Base-by-base conservation (phyloP, 1,140 invertebrate genomes). In the Plutomurus gul region DNA sequence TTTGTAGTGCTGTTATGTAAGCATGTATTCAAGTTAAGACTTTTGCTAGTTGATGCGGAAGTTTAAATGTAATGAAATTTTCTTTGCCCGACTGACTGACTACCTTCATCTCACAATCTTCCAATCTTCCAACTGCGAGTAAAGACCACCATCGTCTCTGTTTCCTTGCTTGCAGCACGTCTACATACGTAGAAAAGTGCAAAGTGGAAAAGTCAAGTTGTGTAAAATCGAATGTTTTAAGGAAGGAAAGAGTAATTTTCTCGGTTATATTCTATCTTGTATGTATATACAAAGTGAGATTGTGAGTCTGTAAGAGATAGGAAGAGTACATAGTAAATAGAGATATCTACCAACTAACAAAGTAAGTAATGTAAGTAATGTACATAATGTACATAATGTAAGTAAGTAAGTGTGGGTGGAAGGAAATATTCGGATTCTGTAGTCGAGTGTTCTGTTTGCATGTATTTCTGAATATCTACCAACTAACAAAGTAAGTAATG, bases 391-490 rank as follows among this genome's bases (percentile, higher is more conserved):
- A 65, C 56, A 65, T 47, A 18, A 47, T 22, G 47, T 51, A 7
- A 11, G 47, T 51, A 3, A 51, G 47, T 18, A n/a, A 72, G 70
- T 72, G 70, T 72, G 70, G 70, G 70, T 72, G 70, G 70, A 72
- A 72, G 39, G 70, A 72, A 72, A 72, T 71, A 11, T 71, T 43
- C 2, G n/a, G 39, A 13, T 43, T 43, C 10, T 43, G 39, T 43
- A 43, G 39, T 43, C 11, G 39, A 13, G 2, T 43, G 39, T 43
- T 10, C 2, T 43, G n/a, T 43, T 10, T 43, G n/a, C 39, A 8
- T 43, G 39, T 43, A 13, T 10, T 43, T 10, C n/a, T 2, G 10
- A n/a, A n/a, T n/a, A n/a, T n/a, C n/a, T n/a, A n/a, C n/a, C n/a
- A n/a, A n/a, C n/a, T n/a, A n/a, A n/a, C n/a, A n/a, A n/a, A n/a